A percentile compares a stretch with the other conserved stretches of the same genome.
These are phyloP conservation scores for Zaprionus gabonicus DNA, from an alignment of 1,140 invertebrate species.

Conservation along the genomic window DNA sequence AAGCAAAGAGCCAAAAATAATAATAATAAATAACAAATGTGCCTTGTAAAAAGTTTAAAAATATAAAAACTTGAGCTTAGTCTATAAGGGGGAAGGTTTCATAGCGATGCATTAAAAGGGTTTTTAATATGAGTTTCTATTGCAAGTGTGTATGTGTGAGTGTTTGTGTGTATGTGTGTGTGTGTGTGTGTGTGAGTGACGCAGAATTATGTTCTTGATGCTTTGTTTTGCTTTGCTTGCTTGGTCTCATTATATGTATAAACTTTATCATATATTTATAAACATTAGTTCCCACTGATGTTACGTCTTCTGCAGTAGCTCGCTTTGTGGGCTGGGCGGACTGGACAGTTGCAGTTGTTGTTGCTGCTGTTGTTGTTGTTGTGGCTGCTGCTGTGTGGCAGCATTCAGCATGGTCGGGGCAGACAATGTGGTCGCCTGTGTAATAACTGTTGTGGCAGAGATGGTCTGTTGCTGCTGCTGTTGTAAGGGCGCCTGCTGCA, in stretches of 20 bases:
- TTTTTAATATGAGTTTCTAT: constrained; percentile 27
- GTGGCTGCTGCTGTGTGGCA: constrained; percentile 47
- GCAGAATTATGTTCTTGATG: constrained; percentile 44
- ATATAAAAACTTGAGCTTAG: constrained; percentile 63
- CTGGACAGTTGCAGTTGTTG: constrained; percentile 62
- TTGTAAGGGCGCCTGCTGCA: constrained; percentile 65
- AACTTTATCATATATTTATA: constrained; percentile 84
- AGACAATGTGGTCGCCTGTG: constrained; percentile 80
- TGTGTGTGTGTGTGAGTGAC: constrained; percentile 21
- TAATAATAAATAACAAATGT: constrained; percentile 77
- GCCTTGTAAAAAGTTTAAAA: constrained; percentile 65
- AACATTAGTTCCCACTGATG: constrained; percentile 85
- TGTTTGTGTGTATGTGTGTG: constrained; percentile 20
- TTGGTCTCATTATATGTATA: constrained; percentile 81
- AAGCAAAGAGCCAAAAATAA: constrained; percentile 51
- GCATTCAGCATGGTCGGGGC: constrained; percentile 79
- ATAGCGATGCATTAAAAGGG: constrained; percentile 48
- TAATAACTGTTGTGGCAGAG: constrained; percentile 84
- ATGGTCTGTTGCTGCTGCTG: constrained; percentile 81
- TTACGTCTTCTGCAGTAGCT: constrained; percentile 84
- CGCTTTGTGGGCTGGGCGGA: constrained; percentile 83
- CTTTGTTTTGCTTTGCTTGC: constrained; percentile 68
- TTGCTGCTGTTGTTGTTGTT: constrained; percentile 24
- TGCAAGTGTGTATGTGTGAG: constrained; percentile 22
- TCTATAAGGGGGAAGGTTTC: constrained; percentile 46